phyloP scores from a whole-genome alignment of 2,797 vertebrate genomes.

The Channa striata region DNA sequence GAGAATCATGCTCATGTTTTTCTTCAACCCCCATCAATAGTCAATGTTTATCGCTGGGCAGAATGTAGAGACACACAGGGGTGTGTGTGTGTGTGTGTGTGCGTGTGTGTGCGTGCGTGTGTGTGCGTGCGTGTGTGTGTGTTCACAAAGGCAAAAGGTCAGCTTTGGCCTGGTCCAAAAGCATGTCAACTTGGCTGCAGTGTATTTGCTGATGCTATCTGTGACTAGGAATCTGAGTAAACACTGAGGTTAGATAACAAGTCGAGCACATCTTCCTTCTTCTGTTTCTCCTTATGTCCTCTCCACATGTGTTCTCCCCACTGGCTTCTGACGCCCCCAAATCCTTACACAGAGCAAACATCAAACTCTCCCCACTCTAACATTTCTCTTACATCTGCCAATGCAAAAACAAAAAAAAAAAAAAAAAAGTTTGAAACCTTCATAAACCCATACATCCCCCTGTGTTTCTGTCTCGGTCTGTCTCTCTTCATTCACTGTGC shows the following conservation, averaged over 20 bases:
- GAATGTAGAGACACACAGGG: conserved; percentile 50
- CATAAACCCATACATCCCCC: conserved; percentile 20
- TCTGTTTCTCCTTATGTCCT: conserved; percentile 25
- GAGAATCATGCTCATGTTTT: conserved; percentile 39
- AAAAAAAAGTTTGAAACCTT: conserved; percentile 22
- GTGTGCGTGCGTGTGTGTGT: conserved; percentile 35
- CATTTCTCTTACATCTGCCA: conserved; percentile 2
- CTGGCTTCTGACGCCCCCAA: conserved; percentile 9
- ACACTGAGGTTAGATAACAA: conserved; percentile 79
- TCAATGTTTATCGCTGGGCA: conserved; percentile 55
- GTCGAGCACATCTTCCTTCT: conserved; percentile 62
- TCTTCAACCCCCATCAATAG: conserved; percentile 23
- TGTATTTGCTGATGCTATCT: conserved; percentile 87
- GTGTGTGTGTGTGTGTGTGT: conserved; percentile 12
- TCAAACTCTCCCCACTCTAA: background rate
- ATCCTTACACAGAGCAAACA: conserved; percentile 17
- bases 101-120: conserved; percentile 28
- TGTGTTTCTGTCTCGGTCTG: conserved; percentile 25
- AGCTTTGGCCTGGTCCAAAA: conserved; percentile 64
- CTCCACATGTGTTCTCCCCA: background rate
- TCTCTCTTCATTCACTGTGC: conserved; percentile 15
- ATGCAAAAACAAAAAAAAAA: conserved; percentile 4
- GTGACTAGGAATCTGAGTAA: conserved; percentile 81
- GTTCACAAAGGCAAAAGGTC: conserved; percentile 63
- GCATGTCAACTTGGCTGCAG: conserved; percentile 68